Evolutionary conservation across 2,888 invertebrate genomes (phyloP).

Genomic region (Ornithoptera priamus): DNA sequence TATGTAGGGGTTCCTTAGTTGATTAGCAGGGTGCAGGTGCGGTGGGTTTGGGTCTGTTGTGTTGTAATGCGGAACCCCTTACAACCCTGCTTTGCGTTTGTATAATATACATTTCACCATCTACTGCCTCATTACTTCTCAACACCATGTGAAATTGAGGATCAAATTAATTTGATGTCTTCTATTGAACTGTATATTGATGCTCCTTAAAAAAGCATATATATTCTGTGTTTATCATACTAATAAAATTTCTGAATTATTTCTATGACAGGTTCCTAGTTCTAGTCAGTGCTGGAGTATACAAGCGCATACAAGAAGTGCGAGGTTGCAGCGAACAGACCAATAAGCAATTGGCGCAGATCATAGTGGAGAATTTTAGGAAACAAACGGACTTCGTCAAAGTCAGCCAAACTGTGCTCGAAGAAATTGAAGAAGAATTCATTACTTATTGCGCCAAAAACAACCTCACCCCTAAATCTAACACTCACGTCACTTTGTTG

Average conservation of each 20-base stretch:
- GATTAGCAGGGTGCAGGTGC: too few relatives aligned
- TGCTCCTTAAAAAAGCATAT: too few relatives aligned
- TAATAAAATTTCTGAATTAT: background rate
- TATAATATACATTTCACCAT: too few relatives aligned
- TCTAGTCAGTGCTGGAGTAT: conserved; percentile 91
- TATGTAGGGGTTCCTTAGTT: too few relatives aligned
- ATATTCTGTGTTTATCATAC: too few relatives aligned
- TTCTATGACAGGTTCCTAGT: conserved; percentile 84
- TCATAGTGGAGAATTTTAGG: conserved; percentile 90
- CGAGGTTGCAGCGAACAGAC: conserved; percentile 86
- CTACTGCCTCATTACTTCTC: too few relatives aligned
- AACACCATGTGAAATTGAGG: too few relatives aligned
- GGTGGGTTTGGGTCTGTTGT: too few relatives aligned
- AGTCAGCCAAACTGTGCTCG: conserved; percentile 92
- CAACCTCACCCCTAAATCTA: conserved; percentile 78
- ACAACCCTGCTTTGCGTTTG: too few relatives aligned
- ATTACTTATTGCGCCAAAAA: conserved; percentile 85
- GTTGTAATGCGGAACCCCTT: too few relatives aligned
- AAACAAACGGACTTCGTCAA: conserved; percentile 88
- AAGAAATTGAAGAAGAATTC: conserved; percentile 91
- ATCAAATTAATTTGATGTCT: too few relatives aligned
- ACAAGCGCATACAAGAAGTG: conserved; percentile 90
- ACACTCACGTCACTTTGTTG: conserved; percentile 91
- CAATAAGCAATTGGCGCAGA: conserved; percentile 88
- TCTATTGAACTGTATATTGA: too few relatives aligned